Percentiles rank a stretch among this genome's conserved stretches.
Conservation (phyloP, 1,140 invertebrate species). For the Drosophila miranda region DNA sequence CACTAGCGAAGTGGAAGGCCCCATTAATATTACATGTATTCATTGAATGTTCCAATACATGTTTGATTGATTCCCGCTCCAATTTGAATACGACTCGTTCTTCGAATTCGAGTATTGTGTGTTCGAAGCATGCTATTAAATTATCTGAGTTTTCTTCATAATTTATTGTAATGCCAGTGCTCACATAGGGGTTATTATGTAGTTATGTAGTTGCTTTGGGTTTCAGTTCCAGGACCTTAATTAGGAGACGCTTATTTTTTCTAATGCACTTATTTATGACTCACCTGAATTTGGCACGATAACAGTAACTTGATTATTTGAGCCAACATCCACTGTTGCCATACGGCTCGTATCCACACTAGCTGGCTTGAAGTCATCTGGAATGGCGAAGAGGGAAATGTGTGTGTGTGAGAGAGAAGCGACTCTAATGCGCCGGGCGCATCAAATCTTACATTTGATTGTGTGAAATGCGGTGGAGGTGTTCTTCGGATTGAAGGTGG, state of each 20-base stretch:
- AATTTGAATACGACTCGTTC: conserved; percentile 7
- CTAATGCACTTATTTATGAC: conserved; percentile 9
- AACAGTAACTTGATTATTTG: conserved; percentile 94
- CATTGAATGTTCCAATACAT: too few relatives aligned
- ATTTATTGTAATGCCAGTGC: conserved; percentile 1
- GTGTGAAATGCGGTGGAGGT: conserved; percentile 89
- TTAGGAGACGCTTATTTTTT: background rate
- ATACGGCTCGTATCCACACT: conserved; percentile 96
- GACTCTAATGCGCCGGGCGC: background rate
- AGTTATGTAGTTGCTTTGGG: too few relatives aligned
- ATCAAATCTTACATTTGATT: conserved; percentile 89
- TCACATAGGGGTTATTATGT: background rate
- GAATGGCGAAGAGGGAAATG: conserved; percentile 63
- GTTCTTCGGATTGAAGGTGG: conserved; percentile 88
- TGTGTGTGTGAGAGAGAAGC: conserved; percentile 2
- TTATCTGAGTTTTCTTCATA: background rate
- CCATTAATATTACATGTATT: too few relatives aligned
- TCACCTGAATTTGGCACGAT: conserved; percentile 94
- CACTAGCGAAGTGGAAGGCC: background rate
- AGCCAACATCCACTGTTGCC: conserved; percentile 93
- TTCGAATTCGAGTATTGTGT: conserved; percentile 4
- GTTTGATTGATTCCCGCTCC: too few relatives aligned
- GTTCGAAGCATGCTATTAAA: conserved; percentile 6
- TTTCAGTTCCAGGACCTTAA: background rate
- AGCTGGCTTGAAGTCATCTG: conserved; percentile 98